Conservation (phyloP, 1,140 invertebrate genomes). For the Diuraphis noxia region DNA sequence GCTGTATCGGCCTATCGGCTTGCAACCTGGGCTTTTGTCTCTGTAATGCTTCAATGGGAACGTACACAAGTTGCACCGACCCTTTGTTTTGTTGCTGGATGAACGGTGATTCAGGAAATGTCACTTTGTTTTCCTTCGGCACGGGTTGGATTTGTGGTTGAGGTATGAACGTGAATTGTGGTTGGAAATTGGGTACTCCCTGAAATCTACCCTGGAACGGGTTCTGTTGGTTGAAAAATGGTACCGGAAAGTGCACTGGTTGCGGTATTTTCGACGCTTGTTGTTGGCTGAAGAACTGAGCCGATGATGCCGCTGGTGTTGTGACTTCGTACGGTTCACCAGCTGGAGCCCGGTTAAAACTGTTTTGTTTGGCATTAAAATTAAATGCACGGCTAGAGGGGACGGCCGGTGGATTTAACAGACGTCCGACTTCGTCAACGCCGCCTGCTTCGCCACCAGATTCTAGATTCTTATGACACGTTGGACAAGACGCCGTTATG, state of each 20-base stretch:
- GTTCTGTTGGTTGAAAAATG: slow-evolving; percentile 39
- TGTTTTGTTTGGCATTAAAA: slow-evolving; percentile 12
- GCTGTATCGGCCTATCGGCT: neutral
- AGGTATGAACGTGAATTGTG: slow-evolving; percentile 36
- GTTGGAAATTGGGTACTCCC: neutral
- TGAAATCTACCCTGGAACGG: slow-evolving; percentile 31
- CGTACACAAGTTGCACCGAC: slow-evolving; percentile 77
- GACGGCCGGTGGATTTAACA: slow-evolving; percentile 52
- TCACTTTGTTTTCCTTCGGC: slow-evolving; percentile 47
- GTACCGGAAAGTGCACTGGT: slow-evolving; percentile 43
- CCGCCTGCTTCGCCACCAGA: neutral
- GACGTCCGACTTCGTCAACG: slow-evolving; percentile 50
- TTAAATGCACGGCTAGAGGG: slow-evolving; percentile 22
- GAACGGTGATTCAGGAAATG: slow-evolving; percentile 39
- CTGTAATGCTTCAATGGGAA: slow-evolving; percentile 75
- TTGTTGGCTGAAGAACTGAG: slow-evolving; percentile 12
- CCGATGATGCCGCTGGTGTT: neutral
- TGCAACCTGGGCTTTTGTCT: slow-evolving; percentile 37
- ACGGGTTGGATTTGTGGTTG: neutral
- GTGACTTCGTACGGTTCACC: slow-evolving; percentile 25
- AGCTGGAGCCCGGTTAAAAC: neutral
- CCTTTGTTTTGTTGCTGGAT: slow-evolving; percentile 62
- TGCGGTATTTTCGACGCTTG: slow-evolving; percentile 37
- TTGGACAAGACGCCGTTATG: slow-evolving; percentile 31
- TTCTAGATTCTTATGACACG: slow-evolving; percentile 30